Evolutionary conservation across 2,797 vertebrate species (phyloP).

Genomic region (Cuniculus paca): DNA sequence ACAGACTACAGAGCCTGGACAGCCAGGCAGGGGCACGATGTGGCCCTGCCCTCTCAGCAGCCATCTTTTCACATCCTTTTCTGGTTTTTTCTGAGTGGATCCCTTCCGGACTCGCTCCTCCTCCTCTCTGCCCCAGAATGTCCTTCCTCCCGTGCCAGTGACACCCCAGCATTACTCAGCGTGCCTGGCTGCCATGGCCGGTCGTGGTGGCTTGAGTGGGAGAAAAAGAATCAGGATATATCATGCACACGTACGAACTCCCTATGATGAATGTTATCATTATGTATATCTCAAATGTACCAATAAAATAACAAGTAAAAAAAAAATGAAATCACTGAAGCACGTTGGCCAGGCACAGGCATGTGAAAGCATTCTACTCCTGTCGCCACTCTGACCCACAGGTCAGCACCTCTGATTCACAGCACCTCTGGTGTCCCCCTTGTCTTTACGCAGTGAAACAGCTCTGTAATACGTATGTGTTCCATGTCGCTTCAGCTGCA

Average conservation of each 20-base stretch:
- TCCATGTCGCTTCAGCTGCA: background rate
- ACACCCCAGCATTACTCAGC: background rate
- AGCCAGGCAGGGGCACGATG: background rate
- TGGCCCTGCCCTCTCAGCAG: background rate
- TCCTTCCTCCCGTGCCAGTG: background rate
- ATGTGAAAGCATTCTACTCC: accelerated
- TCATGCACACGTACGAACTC: no score
- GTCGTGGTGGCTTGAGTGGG: no score
- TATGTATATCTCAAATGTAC: no score
- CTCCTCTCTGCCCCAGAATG: no score
- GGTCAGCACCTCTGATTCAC: background rate
- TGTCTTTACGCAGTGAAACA: no score
- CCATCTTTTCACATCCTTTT: background rate
- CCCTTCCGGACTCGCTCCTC: background rate
- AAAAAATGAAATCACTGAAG: background rate
- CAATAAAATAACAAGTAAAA: no score
- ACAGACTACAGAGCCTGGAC: background rate
- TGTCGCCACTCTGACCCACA: background rate
- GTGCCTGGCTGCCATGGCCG: accelerated
- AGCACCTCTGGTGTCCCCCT: background rate
- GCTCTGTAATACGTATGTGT: accelerated
- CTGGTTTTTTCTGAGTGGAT: no score
- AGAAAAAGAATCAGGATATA: no score
- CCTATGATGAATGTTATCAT: no score
- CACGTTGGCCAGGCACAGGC: accelerated